phyloP scores from a whole-genome alignment of 2,797 vertebrate species.

The Squalus acanthias region DNA sequence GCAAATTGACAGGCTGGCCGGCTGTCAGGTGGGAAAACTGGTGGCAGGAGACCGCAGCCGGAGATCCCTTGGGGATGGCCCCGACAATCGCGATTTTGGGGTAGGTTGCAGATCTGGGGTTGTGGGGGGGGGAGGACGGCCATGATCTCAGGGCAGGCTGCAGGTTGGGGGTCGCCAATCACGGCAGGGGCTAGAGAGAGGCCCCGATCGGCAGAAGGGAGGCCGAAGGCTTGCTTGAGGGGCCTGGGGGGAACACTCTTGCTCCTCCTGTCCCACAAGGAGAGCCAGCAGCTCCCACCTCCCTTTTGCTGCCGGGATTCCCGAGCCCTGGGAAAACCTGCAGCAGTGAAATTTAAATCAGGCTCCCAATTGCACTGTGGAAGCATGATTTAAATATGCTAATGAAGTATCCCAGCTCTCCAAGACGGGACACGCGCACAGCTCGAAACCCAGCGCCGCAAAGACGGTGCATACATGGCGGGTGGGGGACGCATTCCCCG shows the following conservation, averaged over 20 bases:
- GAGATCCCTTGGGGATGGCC: background rate
- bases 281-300: background rate
- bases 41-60: background rate
- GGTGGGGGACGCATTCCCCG: background rate
- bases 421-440: background rate
- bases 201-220: background rate
- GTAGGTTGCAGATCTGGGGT: background rate
- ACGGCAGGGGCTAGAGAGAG: background rate
- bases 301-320: background rate
- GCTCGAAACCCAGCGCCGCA: background rate
- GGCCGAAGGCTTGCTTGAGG: background rate
- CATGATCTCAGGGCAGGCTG: background rate
- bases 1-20: no score
- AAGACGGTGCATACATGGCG: background rate
- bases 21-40: background rate
- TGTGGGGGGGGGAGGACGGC: background rate
- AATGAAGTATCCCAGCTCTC: no score
- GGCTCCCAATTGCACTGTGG: background rate
- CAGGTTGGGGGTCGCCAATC: background rate
- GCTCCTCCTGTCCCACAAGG: no score
- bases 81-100: background rate
- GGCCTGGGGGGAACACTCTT: no score
- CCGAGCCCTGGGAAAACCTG: background rate
- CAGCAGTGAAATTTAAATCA: background rate
- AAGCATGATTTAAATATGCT: background rate